Evolutionary conservation across 2,888 invertebrate genomes (phyloP).

Genomic region (Phlogophora meticulosa): DNA sequence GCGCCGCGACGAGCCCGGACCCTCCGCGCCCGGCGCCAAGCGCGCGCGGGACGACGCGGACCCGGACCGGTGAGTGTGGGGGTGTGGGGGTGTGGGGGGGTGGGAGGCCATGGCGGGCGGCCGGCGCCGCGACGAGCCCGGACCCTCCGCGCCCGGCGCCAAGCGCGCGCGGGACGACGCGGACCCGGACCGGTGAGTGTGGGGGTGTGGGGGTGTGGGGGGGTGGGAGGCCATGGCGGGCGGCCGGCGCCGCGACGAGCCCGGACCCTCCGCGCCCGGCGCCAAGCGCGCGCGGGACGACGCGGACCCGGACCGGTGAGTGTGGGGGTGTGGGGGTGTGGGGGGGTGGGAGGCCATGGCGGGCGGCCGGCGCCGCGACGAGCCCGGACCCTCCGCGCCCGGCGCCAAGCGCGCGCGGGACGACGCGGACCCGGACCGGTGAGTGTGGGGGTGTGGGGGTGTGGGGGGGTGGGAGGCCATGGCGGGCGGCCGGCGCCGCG

Average conservation of each 20-base stretch:
- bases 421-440: too few relatives aligned
- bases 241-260: conserved; percentile 83
- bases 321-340: not conserved
- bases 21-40: not conserved
- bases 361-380: not conserved
- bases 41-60: too few relatives aligned
- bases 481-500: not conserved
- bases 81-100: not conserved
- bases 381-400: not conserved
- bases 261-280: conserved; percentile 66
- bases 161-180: not conserved
- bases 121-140: too few relatives aligned
- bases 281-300: conserved; percentile 71
- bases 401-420: too few relatives aligned
- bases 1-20: not conserved
- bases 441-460: not conserved
- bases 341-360: not conserved
- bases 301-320: conserved; percentile 4
- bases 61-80: not conserved
- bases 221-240: conserved; percentile 86
- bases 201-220: not conserved
- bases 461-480: not conserved
- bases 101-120: not conserved
- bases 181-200: conserved; percentile 16
- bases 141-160: too few relatives aligned